Conservation (phyloP, 2,797 vertebrate species). For the Coranthus polyacanthus region DNA sequence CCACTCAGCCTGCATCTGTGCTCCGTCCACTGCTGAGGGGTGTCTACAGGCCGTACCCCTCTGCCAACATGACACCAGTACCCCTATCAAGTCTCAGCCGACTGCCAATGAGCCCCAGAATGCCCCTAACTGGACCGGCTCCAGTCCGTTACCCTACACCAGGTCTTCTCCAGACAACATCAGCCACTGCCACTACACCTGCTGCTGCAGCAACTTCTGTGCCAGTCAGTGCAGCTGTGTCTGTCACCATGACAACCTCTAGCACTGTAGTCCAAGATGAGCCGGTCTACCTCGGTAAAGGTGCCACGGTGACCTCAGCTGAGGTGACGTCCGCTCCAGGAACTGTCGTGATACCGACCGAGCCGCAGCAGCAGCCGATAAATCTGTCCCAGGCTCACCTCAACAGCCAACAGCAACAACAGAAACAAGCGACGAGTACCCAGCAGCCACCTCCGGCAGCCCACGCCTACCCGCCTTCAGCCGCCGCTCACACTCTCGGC, state of each 20-base stretch:
- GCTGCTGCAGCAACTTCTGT: slow-evolving; percentile 55
- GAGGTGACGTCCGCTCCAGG: slow-evolving; percentile 58
- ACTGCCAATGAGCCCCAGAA: slow-evolving; percentile 88
- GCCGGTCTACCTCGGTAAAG: slow-evolving; percentile 94
- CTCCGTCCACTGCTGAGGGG: slow-evolving; percentile 91
- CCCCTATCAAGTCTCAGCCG: slow-evolving; percentile 92
- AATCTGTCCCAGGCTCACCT: slow-evolving; percentile 84
- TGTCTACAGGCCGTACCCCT: slow-evolving; percentile 90
- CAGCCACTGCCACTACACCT: slow-evolving; percentile 62
- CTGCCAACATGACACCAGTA: slow-evolving; percentile 89
- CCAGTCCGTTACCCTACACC: slow-evolving; percentile 89
- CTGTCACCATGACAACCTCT: slow-evolving; percentile 47
- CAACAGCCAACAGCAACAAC: slow-evolving; percentile 68
- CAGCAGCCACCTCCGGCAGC: slow-evolving; percentile 65
- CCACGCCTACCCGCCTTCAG: slow-evolving; percentile 68
- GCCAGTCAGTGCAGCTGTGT: slow-evolving; percentile 52
- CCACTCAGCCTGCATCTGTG: slow-evolving; percentile 95
- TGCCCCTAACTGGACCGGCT: slow-evolving; percentile 86
- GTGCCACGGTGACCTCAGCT: slow-evolving; percentile 75
- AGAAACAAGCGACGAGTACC: slow-evolving; percentile 61
- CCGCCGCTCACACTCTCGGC: slow-evolving; percentile 59
- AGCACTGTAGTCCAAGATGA: slow-evolving; percentile 84
- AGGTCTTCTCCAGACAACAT: slow-evolving; percentile 78
- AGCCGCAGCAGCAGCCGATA: slow-evolving; percentile 83
- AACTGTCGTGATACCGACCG: slow-evolving; percentile 62